Evolutionary conservation across 2,113 vertebrate species (phyloP), one percentile per base, ranked within the genome.

Genomic region (Mustela nigripes): DNA sequence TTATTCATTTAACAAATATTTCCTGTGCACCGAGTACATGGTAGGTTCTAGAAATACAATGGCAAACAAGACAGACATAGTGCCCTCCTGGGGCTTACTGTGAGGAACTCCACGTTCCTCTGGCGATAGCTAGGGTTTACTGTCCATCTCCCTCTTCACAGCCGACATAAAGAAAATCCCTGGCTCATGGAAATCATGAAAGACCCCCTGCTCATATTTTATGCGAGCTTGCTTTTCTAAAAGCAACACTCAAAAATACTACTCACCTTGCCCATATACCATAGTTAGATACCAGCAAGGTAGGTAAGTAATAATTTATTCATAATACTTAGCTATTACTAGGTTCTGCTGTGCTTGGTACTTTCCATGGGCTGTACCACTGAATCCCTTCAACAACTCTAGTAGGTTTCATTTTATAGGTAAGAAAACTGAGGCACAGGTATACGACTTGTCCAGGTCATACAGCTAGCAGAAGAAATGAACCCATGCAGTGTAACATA

Each of bases 191-290:
- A 92, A 85, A 94, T 60, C 45, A 65, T 42, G 12, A 78, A 97
- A 91, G 42, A 42, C 11, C 90, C 63, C 71, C n/a, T 78, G n/a
- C 58, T 67, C 16, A 26, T 53, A 79, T 42, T 80, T 86, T 83
- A 65, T 18, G 5, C 80, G 62, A 96, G n/a, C 73, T 84, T 91
- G 50, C 11, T 80, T 96, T 96, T 94, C 83, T 84, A 93, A 91
- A 92, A 6, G 88, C 4, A 74, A 16, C 28, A 11, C 39, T 95
- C 28, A 94, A 28, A 87, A 78, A 36, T 69, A 26, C n/a, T 94
- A 39, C 45, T 89, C 24, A 22, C 5, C 87, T 86, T 94, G 63
- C 50, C 53, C 33, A 73, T 53, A 48, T 60, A 95, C 15, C 19
- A 71, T 56, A 79, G 45, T 92, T 93, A 53, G 5, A 86, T 9